Evolutionary conservation across 2,113 vertebrate species (phyloP), one percentile per base, ranked within the genome.

Genomic region (Grallaria varia): DNA sequence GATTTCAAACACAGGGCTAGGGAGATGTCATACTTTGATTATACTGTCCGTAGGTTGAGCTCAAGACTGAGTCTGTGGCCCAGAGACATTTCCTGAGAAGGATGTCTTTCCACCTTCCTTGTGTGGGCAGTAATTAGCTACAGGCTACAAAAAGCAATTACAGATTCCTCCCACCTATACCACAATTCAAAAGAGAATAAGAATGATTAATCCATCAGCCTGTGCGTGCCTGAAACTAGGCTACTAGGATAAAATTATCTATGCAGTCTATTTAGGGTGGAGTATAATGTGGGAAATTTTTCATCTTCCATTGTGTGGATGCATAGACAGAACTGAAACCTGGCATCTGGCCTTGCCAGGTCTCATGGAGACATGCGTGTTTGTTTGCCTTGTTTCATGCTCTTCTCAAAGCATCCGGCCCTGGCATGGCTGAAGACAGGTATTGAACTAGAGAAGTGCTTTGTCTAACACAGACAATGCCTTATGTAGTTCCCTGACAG

Each of bases 101-200:
- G 0, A 14, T 40, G n/a, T 74, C 67, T 76, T 82, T 72, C 75
- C 30, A 20, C 93, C 53, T 73, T 93, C 83, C 52, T 71, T 80
- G 84, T 67, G 90, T 81, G 78, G 91, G 90, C 72, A 67, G 81
- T 80, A 80, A 94, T 87, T 88, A 91, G 78, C 87, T 90, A n/a
- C 67, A 83, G 81, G 82, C 81, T 85, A 67, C 71, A 80, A 76
- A 87, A 79, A 90, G 47, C 50, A 90, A 90, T 83, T 91, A 90
- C 68, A 93, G 64, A 71, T 92, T 94, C 75, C 63, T 96, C 90
- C 91, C 78, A 83, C 94, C 49, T 89, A 19, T 62, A 59, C n/a
- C 28, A 21, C 52, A 85, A 95, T 84, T 96, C 87, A 80, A 25
- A 76, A 85, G 55, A 88, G 85, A 97, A 80, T 45, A 74, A 47